Conservation (phyloP, 1,140 invertebrate genomes). For the Aphis gossypii region DNA sequence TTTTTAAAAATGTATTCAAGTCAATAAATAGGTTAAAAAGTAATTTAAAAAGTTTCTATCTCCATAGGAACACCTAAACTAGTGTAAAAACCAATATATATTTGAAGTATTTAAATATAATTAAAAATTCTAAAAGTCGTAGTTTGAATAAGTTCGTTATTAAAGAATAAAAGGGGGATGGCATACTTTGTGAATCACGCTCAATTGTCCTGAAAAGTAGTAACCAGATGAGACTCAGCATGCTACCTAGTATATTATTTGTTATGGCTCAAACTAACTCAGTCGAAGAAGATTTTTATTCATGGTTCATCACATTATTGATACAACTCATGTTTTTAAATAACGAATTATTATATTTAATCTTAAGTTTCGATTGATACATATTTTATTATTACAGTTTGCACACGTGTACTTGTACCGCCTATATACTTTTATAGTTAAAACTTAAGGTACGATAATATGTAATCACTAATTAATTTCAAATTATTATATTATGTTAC, state of each 20-base stretch:
- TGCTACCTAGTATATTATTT: not conserved
- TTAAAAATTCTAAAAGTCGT: too few relatives aligned
- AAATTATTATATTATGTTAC: not conserved
- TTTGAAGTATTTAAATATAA: too few relatives aligned
- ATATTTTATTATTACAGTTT: not conserved
- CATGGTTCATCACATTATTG: not conserved
- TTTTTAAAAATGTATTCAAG: too few relatives aligned
- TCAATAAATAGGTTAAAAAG: too few relatives aligned
- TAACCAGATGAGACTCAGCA: not conserved
- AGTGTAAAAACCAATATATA: too few relatives aligned
- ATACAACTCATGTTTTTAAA: not conserved
- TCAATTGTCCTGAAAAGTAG: not conserved
- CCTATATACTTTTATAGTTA: not conserved
- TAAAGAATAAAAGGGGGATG: too few relatives aligned
- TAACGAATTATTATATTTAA: not conserved
- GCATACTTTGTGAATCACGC: not conserved
- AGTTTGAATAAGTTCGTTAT: too few relatives aligned
- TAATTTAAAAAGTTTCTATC: too few relatives aligned
- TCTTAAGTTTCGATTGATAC: not conserved
- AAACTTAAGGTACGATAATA: not conserved
- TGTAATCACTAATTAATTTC: not conserved
- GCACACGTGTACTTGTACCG: not conserved
- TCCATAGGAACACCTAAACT: too few relatives aligned
- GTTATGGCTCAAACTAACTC: not conserved
- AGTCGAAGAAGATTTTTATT: not conserved